Conservation (phyloP, 2,113 vertebrate species). For the Okapia johnstoni region DNA sequence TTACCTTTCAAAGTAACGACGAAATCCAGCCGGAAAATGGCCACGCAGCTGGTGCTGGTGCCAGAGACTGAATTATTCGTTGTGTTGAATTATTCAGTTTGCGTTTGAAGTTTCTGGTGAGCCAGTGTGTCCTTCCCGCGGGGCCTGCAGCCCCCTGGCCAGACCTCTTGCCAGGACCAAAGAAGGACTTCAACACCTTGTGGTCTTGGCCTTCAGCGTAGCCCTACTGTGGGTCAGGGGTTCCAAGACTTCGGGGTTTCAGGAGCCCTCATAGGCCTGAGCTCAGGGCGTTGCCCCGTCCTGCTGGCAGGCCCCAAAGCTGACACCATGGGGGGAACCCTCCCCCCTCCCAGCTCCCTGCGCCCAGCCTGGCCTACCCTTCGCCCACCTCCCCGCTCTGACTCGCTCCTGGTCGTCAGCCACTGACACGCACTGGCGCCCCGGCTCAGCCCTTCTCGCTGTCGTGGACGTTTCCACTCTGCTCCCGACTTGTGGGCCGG, state of each 20-base stretch:
- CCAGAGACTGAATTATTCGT: neutral
- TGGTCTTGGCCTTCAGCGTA: neutral
- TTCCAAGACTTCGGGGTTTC: neutral
- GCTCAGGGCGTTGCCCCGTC: neutral
- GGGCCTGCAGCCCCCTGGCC: neutral
- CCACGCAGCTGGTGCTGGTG: fast-evolving
- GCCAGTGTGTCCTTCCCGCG: too few species aligned
- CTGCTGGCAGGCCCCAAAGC: neutral
- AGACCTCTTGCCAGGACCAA: too few species aligned
- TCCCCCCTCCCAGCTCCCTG: neutral
- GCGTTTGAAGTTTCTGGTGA: neutral
- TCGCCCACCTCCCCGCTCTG: neutral
- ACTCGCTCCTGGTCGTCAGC: neutral
- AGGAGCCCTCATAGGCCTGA: neutral
- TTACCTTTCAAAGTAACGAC: neutral
- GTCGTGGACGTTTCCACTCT: fast-evolving
- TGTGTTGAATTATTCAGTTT: neutral
- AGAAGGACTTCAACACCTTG: fast-evolving
- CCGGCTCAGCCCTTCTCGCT: neutral
- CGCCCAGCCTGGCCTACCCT: neutral
- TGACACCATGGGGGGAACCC: neutral
- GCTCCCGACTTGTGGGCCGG: fast-evolving
- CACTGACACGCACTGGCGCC: fast-evolving
- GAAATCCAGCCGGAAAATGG: neutral
- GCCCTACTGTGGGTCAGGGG: neutral